Percentiles rank a stretch among this genome's conserved stretches.
These are phyloP conservation scores for Lerema accius DNA, from an alignment of 1,140 invertebrate species.

Conservation along the genomic window DNA sequence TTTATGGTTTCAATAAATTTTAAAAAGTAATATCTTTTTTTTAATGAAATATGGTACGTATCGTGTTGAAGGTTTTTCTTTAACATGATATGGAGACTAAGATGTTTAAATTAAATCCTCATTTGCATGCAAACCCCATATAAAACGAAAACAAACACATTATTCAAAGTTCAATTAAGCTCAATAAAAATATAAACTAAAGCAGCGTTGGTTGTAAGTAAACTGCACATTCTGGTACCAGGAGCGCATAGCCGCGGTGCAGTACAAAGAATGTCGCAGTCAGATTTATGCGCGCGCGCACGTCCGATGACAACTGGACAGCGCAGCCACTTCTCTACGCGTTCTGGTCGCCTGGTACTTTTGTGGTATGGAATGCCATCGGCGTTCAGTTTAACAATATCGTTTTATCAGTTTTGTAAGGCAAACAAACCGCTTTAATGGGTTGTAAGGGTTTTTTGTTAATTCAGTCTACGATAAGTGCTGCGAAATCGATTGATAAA, in stretches of 20 bases:
- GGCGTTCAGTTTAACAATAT: slow-evolving; percentile 30
- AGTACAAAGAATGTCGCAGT: slow-evolving; percentile 69
- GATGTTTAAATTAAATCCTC: too few species aligned
- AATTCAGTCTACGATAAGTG: too few species aligned
- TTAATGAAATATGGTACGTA: too few species aligned
- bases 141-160: too few species aligned
- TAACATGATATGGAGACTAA: too few species aligned
- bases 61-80: too few species aligned
- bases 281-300: slow-evolving; percentile 65
- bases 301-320: slow-evolving; percentile 61
- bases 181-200: slow-evolving; percentile 23
- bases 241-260: slow-evolving; percentile 55
- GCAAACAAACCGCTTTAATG: slow-evolving; percentile 1
- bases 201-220: slow-evolving; percentile 33
- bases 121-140: too few species aligned
- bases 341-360: slow-evolving; percentile 54
- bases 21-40: too few species aligned
- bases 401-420: slow-evolving; percentile 31
- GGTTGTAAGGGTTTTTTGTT: not conserved
- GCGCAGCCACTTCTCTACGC: slow-evolving; percentile 61
- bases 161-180: slow-evolving; percentile 5
- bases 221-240: slow-evolving; percentile 42
- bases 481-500: too few species aligned
- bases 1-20: too few species aligned
- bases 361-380: slow-evolving; percentile 39